phyloP scores from a whole-genome alignment of 2,888 invertebrate species.

The Acanthopleura granulata region DNA sequence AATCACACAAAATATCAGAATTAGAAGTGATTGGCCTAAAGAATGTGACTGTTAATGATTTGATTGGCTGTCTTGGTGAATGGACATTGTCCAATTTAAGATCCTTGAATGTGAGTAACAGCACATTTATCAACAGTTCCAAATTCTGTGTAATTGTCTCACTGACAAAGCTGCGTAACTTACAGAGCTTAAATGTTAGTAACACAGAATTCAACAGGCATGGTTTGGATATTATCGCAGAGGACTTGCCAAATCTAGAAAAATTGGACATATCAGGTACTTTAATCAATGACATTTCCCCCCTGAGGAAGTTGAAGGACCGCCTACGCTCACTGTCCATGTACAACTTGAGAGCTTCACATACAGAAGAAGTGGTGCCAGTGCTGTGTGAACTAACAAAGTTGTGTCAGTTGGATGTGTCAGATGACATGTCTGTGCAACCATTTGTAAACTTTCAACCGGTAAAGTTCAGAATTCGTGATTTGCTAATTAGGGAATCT shows the following conservation, averaged over 20 bases:
- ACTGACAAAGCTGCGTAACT: slow-evolving; percentile 75
- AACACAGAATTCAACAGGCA: slow-evolving; percentile 79
- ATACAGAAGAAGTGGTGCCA: slow-evolving; percentile 69
- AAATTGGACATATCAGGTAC: slow-evolving; percentile 79
- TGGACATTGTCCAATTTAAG: slow-evolving; percentile 77
- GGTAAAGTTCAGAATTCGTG: slow-evolving; percentile 50
- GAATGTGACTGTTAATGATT: slow-evolving; percentile 75
- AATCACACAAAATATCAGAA: slow-evolving; percentile 76
- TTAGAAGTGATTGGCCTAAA: slow-evolving; percentile 75
- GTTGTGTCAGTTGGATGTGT: slow-evolving; percentile 74
- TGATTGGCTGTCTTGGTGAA: slow-evolving; percentile 77
- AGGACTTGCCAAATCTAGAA: slow-evolving; percentile 77
- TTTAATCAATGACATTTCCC: slow-evolving; percentile 75
- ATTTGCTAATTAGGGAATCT: slow-evolving; percentile 52
- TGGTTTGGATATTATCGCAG: slow-evolving; percentile 77
- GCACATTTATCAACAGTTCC: slow-evolving; percentile 76
- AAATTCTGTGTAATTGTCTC: slow-evolving; percentile 76
- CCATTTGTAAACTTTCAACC: slow-evolving; percentile 72
- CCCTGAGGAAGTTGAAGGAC: slow-evolving; percentile 74
- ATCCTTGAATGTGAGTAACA: slow-evolving; percentile 76
- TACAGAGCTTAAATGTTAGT: slow-evolving; percentile 76
- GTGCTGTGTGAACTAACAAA: slow-evolving; percentile 73
- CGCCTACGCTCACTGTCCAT: slow-evolving; percentile 75
- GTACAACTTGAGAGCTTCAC: slow-evolving; percentile 73
- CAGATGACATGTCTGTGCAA: slow-evolving; percentile 72